phyloP scores from a whole-genome alignment of 1,140 invertebrate genomes.

The Colletes gigas region DNA sequence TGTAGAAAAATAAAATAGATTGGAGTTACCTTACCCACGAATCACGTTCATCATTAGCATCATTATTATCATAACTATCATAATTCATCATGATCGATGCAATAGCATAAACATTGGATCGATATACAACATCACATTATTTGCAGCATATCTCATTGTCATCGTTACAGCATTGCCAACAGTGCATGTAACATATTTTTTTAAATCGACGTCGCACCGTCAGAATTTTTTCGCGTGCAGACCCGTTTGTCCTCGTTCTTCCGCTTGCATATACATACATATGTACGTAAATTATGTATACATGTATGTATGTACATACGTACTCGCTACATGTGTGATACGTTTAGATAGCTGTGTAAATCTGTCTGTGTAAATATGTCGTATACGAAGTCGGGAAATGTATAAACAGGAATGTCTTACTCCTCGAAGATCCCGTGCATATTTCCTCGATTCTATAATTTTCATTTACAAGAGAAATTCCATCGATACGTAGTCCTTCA shows the following conservation, averaged over 20 bases:
- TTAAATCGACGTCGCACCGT: slow-evolving; percentile 38
- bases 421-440: slow-evolving; percentile 30
- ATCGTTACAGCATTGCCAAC: slow-evolving; percentile 55
- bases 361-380: slow-evolving; percentile 13
- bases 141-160: slow-evolving; percentile 48
- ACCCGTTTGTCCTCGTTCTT: slow-evolving; percentile 39
- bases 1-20: slow-evolving; percentile 52
- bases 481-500: slow-evolving; percentile 6
- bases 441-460: background rate
- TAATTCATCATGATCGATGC: slow-evolving; percentile 59
- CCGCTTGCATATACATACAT: slow-evolving; percentile 17
- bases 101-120: slow-evolving; percentile 55
- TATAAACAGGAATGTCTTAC: background rate
- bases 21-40: slow-evolving; percentile 66
- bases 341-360: background rate
- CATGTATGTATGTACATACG: slow-evolving; percentile 6
- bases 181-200: slow-evolving; percentile 38
- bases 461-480: background rate
- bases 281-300: background rate
- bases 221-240: slow-evolving; percentile 55
- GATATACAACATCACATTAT: slow-evolving; percentile 47
- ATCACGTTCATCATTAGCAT: slow-evolving; percentile 61
- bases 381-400: slow-evolving; percentile 7
- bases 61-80: slow-evolving; percentile 63
- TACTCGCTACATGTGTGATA: slow-evolving; percentile 2